These are phyloP conservation scores for Gracilinanus agilis DNA, from an alignment of 2,113 vertebrate species.

Conservation along the genomic window DNA sequence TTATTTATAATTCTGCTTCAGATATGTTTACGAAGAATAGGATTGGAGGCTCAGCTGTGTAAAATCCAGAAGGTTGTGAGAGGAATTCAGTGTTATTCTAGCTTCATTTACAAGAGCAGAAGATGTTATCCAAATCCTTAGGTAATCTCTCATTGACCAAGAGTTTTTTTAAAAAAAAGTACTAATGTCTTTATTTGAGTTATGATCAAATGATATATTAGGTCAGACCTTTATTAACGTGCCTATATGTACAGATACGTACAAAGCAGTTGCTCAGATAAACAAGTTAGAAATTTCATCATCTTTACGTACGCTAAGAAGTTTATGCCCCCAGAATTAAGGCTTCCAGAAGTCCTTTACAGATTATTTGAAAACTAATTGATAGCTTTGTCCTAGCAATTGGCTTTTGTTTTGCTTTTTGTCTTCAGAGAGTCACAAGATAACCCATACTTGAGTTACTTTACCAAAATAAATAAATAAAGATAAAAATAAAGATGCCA, in stretches of 20 bases:
- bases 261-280: background rate
- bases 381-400: conserved; percentile 63
- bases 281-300: conserved; percentile 1
- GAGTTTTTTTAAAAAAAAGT: background rate
- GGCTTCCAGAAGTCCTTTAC: background rate
- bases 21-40: conserved; percentile 61
- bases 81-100: conserved; percentile 54
- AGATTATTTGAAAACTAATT: conserved; percentile 38
- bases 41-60: conserved; percentile 55
- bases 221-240: background rate
- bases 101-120: conserved; percentile 51
- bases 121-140: conserved; percentile 62
- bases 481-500: conserved; percentile 65
- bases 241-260: background rate
- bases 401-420: conserved; percentile 27
- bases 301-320: background rate
- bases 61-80: conserved; percentile 51
- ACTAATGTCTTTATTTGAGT: background rate
- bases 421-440: conserved; percentile 68
- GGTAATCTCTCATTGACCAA: conserved; percentile 13
- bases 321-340: conserved; percentile 1
- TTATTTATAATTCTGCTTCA: conserved; percentile 62
- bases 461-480: conserved; percentile 58
- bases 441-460: conserved; percentile 67
- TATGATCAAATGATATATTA: background rate